Percentiles rank a stretch among this genome's conserved stretches.
These are phyloP conservation scores for Athrips mouffetella DNA, from an alignment of 2,888 invertebrate genomes.

Conservation along the genomic window DNA sequence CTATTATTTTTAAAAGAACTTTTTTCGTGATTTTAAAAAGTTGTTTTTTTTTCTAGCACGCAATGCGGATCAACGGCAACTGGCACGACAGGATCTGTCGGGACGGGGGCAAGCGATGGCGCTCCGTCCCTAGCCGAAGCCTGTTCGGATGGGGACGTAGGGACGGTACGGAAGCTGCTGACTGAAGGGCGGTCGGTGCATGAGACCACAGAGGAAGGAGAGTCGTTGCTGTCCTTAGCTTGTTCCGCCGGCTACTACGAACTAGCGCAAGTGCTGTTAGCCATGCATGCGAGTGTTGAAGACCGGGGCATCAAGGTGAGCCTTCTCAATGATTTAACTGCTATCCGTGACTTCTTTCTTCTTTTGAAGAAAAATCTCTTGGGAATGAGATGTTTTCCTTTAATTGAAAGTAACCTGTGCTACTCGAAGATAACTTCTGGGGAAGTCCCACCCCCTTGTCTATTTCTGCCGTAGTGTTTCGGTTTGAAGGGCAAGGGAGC, in stretches of 20 bases:
- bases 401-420: too few species aligned
- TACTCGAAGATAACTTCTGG: too few species aligned
- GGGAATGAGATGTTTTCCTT: too few species aligned
- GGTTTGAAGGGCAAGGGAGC: too few species aligned
- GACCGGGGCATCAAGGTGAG: constrained; percentile 93
- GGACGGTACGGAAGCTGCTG: constrained; percentile 92
- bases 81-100: constrained; percentile 49
- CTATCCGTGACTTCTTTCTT: too few species aligned
- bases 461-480: too few species aligned
- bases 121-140: constrained; percentile 92
- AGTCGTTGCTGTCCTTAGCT: constrained; percentile 95
- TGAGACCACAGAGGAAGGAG: constrained; percentile 98
- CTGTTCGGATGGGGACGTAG: constrained; percentile 96
- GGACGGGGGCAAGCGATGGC: constrained; percentile 65
- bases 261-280: constrained; percentile 95
- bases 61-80: constrained; percentile 70
- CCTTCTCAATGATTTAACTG: too few species aligned
- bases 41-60: constrained; percentile 47
- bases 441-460: too few species aligned
- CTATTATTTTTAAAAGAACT: neutral
- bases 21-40: neutral
- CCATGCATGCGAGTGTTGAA: constrained; percentile 98
- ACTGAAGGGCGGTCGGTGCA: constrained; percentile 96
- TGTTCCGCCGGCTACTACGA: constrained; percentile 99
- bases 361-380: too few species aligned